Conservation (phyloP, 2,888 invertebrate species). For the Idaea biselata region DNA sequence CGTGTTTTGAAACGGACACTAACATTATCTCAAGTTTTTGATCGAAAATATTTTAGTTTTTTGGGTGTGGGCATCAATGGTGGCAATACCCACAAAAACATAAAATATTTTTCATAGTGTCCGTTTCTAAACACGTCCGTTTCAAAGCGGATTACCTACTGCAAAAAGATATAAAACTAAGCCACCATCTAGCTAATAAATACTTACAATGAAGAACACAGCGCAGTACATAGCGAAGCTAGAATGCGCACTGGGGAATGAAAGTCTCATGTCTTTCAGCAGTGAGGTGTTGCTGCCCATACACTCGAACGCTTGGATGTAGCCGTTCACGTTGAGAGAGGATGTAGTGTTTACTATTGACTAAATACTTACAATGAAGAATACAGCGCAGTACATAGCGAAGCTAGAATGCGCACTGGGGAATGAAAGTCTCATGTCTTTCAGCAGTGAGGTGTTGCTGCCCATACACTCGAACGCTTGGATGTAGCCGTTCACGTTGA, state of each 20-base stretch:
- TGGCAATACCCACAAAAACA: no score
- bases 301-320: conserved; percentile 63
- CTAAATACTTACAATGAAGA: conserved; percentile 85
- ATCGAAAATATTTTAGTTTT: no score
- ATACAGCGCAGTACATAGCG: conserved; percentile 82
- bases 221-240: conserved; percentile 79
- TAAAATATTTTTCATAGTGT: no score
- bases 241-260: conserved; percentile 72
- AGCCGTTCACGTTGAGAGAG: conserved; percentile 65
- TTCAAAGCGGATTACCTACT: no score
- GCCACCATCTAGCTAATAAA: no score
- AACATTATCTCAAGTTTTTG: no score
- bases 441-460: conserved; percentile 47
- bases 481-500: conserved; percentile 74
- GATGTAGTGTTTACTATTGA: conserved; percentile 79
- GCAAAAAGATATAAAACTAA: no score
- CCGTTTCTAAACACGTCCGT: no score
- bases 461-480: conserved; percentile 51
- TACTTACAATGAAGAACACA: conserved; percentile 86
- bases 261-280: conserved; percentile 82
- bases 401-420: conserved; percentile 72
- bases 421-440: conserved; percentile 82
- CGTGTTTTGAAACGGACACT: no score
- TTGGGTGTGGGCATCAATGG: no score
- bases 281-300: conserved; percentile 37